Base-by-base conservation (phyloP, 2,113 vertebrate genomes). In the Macaca fascicularis region DNA sequence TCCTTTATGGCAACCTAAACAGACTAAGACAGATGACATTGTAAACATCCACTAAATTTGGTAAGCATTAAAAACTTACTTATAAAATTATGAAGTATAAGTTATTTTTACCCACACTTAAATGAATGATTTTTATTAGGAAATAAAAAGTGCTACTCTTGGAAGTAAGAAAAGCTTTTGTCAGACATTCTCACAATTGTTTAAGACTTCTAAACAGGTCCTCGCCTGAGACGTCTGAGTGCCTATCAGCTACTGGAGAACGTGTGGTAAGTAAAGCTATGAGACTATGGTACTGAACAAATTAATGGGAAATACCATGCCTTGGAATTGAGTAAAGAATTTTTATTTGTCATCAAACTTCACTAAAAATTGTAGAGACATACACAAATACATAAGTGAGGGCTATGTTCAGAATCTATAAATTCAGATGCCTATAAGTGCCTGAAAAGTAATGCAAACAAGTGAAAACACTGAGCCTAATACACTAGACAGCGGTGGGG, bases 311-410 rank as follows among this genome's bases (percentile, higher is more conserved):
- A 81, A 40, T 89, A 57, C 0, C 23, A 90, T 72, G 22, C 32
- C 12, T 45, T 14, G 10, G 13, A 84, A 81, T 13, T 75, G 23
- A 80, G n/a, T 55, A 67, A 79, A 70, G 25, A 12, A 43, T 38
- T 90, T 97, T 95, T 25, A 72, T 83, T 86, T 87, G 35, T 90
- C 69, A 57, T 75, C 50, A 86, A 40, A 55, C 22, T 81, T 89
- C 10, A 45, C 27, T 82, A 67, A 95, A 93, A 78, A 27, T 64
- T 95, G 6, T 27, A 30, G 64, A 89, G 2, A 69, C 27, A 22
- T 76, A 75, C 3, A 64, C 40, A 87, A 87, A 72, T n/a, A 83
- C 9, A 19, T 64, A 90, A 61, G 8, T 48, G 8, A 93, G 1
- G 48, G 59, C 16, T 40, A 57, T 64, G 22, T 38, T 61, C 83